Percentiles rank a stretch among this genome's conserved stretches.
These are phyloP conservation scores for Plebejus anna DNA, from an alignment of 2,888 invertebrate species.

Conservation along the genomic window DNA sequence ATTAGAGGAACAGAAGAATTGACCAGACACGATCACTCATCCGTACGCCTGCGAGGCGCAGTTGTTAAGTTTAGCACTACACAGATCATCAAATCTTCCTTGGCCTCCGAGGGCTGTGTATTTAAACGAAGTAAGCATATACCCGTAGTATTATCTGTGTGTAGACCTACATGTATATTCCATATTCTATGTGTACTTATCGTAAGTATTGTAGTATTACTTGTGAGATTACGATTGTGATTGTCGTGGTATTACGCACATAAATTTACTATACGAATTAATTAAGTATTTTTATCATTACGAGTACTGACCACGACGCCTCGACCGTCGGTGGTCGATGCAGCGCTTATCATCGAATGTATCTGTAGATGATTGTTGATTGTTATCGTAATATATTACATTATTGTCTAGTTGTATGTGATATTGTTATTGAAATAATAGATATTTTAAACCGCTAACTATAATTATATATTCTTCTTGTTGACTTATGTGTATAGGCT, in stretches of 20 bases:
- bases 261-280: constrained; percentile 65
- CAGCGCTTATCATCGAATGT: constrained; percentile 66
- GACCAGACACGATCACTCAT: constrained; percentile 20
- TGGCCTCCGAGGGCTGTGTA: constrained; percentile 22
- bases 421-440: constrained; percentile 77
- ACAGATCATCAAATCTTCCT: constrained; percentile 19
- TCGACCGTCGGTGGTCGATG: background rate
- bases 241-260: constrained; percentile 65
- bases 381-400: constrained; percentile 65
- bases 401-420: constrained; percentile 76
- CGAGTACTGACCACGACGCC: background rate
- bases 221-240: constrained; percentile 31
- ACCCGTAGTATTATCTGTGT: constrained; percentile 30
- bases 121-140: constrained; percentile 23
- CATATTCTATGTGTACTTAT: constrained; percentile 30
- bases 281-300: constrained; percentile 55
- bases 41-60: constrained; percentile 1
- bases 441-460: constrained; percentile 69
- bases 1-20: constrained; percentile 29
- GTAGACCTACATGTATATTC: constrained; percentile 30
- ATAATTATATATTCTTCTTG: constrained; percentile 70
- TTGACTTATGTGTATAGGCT: constrained; percentile 72
- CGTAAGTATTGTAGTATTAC: constrained; percentile 11
- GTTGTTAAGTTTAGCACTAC: constrained; percentile 21
- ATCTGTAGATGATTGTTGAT: constrained; percentile 64